These are phyloP conservation scores for Falco cherrug DNA, from an alignment of 2,797 vertebrate species.

Conservation along the genomic window DNA sequence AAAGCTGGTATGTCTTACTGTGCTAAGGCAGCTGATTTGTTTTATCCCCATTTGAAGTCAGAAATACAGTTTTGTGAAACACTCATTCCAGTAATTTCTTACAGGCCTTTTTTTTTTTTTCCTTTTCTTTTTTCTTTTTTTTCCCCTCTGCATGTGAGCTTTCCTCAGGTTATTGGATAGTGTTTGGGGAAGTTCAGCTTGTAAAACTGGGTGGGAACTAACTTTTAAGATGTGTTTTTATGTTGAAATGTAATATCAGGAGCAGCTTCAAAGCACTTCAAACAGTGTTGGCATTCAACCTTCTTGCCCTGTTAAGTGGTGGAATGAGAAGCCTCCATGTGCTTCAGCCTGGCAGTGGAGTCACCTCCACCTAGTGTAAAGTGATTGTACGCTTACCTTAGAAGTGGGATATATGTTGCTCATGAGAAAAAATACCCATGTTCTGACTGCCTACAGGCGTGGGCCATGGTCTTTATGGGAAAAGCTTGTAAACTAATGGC, in stretches of 20 bases:
- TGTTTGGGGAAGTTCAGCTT: not conserved
- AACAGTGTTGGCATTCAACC: not conserved
- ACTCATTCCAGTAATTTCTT: not conserved
- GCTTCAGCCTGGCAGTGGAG: not conserved
- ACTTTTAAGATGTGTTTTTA: not conserved
- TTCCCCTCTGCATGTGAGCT: not conserved
- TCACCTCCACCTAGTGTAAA: not conserved
- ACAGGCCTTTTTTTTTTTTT: not conserved
- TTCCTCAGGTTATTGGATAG: not conserved
- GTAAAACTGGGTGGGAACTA: not conserved
- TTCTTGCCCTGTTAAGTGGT: not conserved
- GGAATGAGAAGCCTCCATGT: not conserved
- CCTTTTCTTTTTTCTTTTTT: not conserved
- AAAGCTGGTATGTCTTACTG: not conserved
- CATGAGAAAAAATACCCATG: not conserved
- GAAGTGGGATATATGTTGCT: not conserved
- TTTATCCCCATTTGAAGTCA: not conserved
- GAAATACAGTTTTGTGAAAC: not conserved
- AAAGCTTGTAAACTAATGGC: not conserved
- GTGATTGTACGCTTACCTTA: not conserved
- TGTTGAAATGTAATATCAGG: not conserved
- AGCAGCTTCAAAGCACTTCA: not conserved
- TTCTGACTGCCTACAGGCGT: not conserved
- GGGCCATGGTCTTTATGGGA: not conserved
- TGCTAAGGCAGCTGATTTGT: not conserved